Conservation (phyloP, 1,140 invertebrate species). For the Caenorhabditis briggsae region DNA sequence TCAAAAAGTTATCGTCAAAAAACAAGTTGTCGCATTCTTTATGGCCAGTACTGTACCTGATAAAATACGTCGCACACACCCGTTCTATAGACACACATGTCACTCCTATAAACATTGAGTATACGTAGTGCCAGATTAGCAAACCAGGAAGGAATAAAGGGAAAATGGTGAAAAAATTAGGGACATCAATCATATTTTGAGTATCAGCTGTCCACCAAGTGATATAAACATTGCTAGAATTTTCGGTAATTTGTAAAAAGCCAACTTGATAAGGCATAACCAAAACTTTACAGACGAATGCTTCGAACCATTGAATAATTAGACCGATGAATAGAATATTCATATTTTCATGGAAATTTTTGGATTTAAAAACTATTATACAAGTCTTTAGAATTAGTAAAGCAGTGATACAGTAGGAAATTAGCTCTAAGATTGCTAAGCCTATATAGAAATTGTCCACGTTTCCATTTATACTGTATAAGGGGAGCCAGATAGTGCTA, state of each 20-base stretch:
- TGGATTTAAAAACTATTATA: not conserved
- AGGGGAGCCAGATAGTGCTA: not conserved
- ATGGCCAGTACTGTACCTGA: no score
- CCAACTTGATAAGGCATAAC: conserved; percentile 19
- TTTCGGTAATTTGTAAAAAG: not conserved
- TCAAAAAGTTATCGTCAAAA: no score
- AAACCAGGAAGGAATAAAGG: not conserved
- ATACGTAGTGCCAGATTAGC: conserved; percentile 7
- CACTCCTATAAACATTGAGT: conserved; percentile 26
- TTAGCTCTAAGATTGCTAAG: not conserved
- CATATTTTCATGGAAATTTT: conserved; percentile 27
- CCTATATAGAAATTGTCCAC: not conserved
- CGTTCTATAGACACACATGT: not conserved
- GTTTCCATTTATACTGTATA: not conserved
- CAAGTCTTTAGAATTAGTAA: not conserved
- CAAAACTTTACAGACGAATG: not conserved
- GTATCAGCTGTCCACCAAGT: not conserved
- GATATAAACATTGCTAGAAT: not conserved
- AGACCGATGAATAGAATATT: conserved; percentile 24
- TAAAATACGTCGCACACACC: not conserved
- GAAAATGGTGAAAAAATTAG: not conserved
- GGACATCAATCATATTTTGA: not conserved
- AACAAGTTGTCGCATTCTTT: no score
- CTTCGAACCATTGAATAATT: conserved; percentile 20
- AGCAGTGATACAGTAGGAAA: conserved; percentile 1